phyloP scores from a whole-genome alignment of 2,113 vertebrate genomes.

The Cyprinodon variegatus region DNA sequence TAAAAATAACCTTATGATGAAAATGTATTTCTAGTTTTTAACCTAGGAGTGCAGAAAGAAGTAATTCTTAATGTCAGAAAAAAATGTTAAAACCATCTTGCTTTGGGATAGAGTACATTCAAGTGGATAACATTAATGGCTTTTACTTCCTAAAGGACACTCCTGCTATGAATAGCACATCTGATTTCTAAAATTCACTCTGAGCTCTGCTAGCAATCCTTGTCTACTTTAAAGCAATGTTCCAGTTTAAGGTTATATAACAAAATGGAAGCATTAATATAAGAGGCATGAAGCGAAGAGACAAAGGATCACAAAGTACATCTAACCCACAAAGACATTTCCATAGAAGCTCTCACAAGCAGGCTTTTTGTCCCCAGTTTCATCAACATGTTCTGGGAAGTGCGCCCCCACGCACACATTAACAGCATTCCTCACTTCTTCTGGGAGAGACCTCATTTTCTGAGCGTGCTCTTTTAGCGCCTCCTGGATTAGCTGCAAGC shows the following conservation, averaged over 20 bases:
- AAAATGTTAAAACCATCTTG: slow-evolving; percentile 16
- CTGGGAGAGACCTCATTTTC: slow-evolving; percentile 78
- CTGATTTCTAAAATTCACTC: slow-evolving; percentile 30
- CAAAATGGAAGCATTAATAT: not conserved
- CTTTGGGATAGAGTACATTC: not conserved
- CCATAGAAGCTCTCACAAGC: slow-evolving; percentile 62
- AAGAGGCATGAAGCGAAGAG: not conserved
- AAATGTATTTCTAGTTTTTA: slow-evolving; percentile 13
- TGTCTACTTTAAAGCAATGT: not conserved
- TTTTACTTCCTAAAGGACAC: not conserved
- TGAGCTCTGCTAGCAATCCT: not conserved
- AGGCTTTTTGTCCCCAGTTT: slow-evolving; percentile 47
- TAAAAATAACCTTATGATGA: too few relatives aligned
- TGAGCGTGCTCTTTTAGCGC: slow-evolving; percentile 79
- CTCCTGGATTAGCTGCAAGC: slow-evolving; percentile 85
- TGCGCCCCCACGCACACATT: slow-evolving; percentile 76
- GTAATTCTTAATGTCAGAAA: not conserved
- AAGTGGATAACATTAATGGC: slow-evolving; percentile 10
- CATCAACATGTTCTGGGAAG: slow-evolving; percentile 75
- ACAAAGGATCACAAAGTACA: not conserved
- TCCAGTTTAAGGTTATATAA: slow-evolving; percentile 18
- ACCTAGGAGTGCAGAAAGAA: slow-evolving; percentile 9
- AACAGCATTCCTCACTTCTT: slow-evolving; percentile 80
- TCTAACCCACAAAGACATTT: slow-evolving; percentile 78
- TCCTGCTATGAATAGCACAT: slow-evolving; percentile 25